These are phyloP conservation scores for Rachycentron canadum DNA, from an alignment of 2,797 vertebrate species.

Conservation along the genomic window DNA sequence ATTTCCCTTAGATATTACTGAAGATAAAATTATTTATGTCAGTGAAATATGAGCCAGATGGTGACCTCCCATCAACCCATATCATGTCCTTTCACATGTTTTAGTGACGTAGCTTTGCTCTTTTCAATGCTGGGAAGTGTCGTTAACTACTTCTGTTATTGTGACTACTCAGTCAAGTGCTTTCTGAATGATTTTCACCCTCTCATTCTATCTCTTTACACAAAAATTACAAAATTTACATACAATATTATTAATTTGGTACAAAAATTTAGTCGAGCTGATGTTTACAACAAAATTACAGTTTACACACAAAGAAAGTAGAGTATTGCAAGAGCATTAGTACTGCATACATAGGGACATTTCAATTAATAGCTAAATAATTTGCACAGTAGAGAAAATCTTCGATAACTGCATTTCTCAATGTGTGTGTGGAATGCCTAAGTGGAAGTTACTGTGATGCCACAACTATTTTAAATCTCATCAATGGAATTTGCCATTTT, in stretches of 20 bases:
- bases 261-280: too few relatives aligned
- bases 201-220: neutral
- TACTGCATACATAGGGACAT: neutral
- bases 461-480: neutral
- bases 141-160: neutral
- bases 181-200: slow-evolving; percentile 19
- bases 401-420: neutral
- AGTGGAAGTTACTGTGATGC: neutral
- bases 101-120: neutral
- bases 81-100: slow-evolving; percentile 7
- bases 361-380: neutral
- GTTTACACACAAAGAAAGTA: neutral
- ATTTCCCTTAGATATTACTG: neutral
- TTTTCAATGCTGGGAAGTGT: neutral
- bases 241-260: too few relatives aligned
- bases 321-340: too few relatives aligned
- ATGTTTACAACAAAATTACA: neutral
- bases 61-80: slow-evolving; percentile 13
- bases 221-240: too few relatives aligned
- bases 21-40: slow-evolving; percentile 16
- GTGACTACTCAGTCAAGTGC: rapidly evolving
- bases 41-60: neutral
- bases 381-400: neutral
- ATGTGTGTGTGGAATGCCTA: too few relatives aligned
- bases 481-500: neutral